Conservation (phyloP, 2,888 invertebrate species). For the Eilema sororculum region DNA sequence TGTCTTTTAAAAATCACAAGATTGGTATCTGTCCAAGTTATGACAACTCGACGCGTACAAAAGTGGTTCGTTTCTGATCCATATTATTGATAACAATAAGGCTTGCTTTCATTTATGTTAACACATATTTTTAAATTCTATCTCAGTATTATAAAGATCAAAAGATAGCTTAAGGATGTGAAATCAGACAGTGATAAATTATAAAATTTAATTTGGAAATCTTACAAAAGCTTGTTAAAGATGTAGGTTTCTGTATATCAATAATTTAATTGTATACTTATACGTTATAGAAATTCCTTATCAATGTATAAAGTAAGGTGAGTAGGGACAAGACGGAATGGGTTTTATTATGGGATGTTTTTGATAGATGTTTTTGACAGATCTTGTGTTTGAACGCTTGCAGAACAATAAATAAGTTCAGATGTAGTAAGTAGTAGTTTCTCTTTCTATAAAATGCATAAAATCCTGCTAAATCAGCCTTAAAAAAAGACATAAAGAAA, state of each 20-base stretch:
- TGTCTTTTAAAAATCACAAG: slow-evolving; percentile 58
- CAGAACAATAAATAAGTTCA: too few species aligned
- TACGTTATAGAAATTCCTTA: neutral
- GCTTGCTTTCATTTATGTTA: neutral
- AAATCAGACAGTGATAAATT: too few species aligned
- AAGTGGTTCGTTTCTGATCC: slow-evolving; percentile 22
- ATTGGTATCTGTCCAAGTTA: slow-evolving; percentile 52
- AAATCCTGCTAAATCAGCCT: too few species aligned
- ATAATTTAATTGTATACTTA: neutral
- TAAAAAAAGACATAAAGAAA: too few species aligned
- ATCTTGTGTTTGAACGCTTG: too few species aligned
- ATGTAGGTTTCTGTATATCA: neutral
- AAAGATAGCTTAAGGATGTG: neutral
- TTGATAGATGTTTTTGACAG: too few species aligned
- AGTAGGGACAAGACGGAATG: too few species aligned
- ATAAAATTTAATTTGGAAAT: neutral
- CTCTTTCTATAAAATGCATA: too few species aligned
- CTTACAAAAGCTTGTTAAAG: neutral
- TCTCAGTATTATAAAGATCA: neutral
- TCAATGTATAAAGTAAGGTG: too few species aligned
- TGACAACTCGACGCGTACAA: slow-evolving; percentile 33
- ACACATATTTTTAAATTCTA: neutral
- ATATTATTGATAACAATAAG: slow-evolving; percentile 10
- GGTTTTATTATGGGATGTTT: too few species aligned
- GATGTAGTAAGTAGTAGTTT: too few species aligned